These are phyloP conservation scores for Ormyrus thymus DNA, from an alignment of 2,888 invertebrate species.

Conservation along the genomic window DNA sequence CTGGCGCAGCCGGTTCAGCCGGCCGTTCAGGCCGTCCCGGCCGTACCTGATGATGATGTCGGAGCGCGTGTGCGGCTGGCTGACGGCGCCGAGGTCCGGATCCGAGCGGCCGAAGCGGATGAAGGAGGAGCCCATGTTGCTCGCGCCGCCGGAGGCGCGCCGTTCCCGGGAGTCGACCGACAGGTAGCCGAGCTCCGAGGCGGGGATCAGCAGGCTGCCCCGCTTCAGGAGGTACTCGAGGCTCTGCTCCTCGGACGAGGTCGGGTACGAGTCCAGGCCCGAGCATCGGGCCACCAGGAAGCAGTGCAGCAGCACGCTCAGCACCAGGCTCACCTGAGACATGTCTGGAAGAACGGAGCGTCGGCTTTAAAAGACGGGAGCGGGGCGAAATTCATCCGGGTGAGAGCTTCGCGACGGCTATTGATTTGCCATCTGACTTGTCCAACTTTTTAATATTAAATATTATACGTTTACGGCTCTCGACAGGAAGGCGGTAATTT, in stretches of 20 bases:
- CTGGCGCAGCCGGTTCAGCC: constrained; percentile 47
- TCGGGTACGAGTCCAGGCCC: constrained; percentile 1
- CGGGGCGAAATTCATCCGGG: no score
- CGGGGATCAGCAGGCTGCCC: constrained; percentile 39
- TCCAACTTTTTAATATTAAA: no score
- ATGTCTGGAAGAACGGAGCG: constrained; percentile 21
- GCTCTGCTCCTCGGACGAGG: constrained; percentile 53
- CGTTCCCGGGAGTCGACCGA: constrained; percentile 67
- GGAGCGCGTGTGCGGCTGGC: constrained; percentile 63
- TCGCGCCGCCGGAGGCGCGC: constrained; percentile 55
- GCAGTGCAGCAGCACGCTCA: constrained; percentile 33
- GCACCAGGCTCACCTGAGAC: constrained; percentile 30
- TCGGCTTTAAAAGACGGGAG: no score
- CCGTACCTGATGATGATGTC: constrained; percentile 72
- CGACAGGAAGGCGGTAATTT: no score
- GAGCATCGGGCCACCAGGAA: not conserved
- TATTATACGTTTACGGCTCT: no score
- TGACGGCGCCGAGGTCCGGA: constrained; percentile 47
- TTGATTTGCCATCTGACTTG: no score
- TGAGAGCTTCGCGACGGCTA: no score
- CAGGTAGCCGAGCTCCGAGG: constrained; percentile 28
- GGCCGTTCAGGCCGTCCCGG: constrained; percentile 60
- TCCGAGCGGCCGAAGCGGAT: constrained; percentile 64
- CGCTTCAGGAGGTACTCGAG: constrained; percentile 67
- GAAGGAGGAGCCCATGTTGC: constrained; percentile 65